Base-by-base conservation (phyloP, 2,113 vertebrate species). In the Chaetorhynchus papuensis region DNA sequence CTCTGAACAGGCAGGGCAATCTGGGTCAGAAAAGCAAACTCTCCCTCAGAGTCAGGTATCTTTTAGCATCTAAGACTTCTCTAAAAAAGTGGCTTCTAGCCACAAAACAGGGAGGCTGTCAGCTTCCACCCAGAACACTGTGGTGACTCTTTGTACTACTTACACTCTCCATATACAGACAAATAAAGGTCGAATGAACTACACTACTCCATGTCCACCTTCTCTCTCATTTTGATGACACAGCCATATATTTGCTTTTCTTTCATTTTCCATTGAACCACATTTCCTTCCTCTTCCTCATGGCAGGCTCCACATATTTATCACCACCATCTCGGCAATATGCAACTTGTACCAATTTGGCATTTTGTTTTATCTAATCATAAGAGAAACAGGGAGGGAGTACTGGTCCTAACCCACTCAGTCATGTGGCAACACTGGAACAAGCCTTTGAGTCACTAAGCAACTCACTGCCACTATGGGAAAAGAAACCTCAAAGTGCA, bases 401-500 rank as follows among this genome's bases (percentile, higher is more conserved):
- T 35, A 33, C 45, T 50, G 42, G 45, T 79, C 82, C 75, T 85
- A 91, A 45, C 28, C 54, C 30, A 44, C 68, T 70, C 54, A 72
- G 74, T 76, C 81, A 90, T 6, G 12, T 28, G 70, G 66, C 1
- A 10, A 83, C 79, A 57, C 26, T 35, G 35, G 31, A 93, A 61
- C 15, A 91, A 60, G 87, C 39, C 75, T 66, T 54, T 54, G 33
- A 96, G 54, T 68, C 59, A 37, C 70, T 54, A 61, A 74, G 71
- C 54, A 83, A 72, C 39, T 70, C 68, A 22, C 3, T 56, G 50
- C 35, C 68, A 83, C 70, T 47, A 69, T 61, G 85, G 87, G 91
- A 88, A 85, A 93, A 85, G 47, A 90, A 87, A 74, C 65, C 89
- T 94, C 91, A 70, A 94, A 95, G 89, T 42, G 78, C 87, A 96